These are phyloP conservation scores for Anas bernieri DNA, from an alignment of 2,797 vertebrate genomes.

Conservation along the genomic window DNA sequence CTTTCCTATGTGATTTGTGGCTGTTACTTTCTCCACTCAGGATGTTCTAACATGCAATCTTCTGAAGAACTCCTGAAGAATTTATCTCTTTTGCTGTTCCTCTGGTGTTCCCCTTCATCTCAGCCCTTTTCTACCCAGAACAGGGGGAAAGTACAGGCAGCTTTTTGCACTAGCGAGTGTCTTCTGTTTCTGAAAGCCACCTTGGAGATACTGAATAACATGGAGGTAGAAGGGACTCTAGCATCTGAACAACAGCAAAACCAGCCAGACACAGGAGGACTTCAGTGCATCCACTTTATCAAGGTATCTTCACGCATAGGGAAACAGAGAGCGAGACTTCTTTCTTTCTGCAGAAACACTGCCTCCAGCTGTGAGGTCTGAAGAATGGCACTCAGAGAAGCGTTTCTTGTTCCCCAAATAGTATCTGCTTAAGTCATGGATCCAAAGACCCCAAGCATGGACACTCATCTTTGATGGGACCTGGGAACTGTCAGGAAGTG, in stretches of 20 bases:
- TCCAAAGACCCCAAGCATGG: neutral
- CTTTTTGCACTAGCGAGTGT: neutral
- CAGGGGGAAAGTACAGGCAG: neutral
- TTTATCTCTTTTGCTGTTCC: neutral
- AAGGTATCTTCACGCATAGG: neutral
- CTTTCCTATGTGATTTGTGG: neutral
- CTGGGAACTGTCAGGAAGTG: neutral
- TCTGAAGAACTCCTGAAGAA: neutral
- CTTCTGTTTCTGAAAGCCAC: neutral
- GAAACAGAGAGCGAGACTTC: neutral
- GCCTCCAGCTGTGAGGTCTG: neutral
- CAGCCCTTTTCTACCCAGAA: neutral
- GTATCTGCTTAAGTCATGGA: neutral
- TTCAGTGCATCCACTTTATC: neutral
- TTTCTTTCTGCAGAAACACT: neutral
- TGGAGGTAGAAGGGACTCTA: neutral
- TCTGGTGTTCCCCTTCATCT: neutral
- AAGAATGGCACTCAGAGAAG: neutral
- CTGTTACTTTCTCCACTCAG: neutral
- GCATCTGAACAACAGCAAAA: neutral
- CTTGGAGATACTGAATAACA: neutral
- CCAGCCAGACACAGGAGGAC: accelerated
- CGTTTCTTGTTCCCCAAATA: neutral
- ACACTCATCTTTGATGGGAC: neutral
- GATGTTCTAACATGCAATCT: neutral